Evolutionary conservation across 2,113 vertebrate genomes (phyloP), one percentile per base, ranked within the genome.

Genomic region (Motacilla alba): DNA sequence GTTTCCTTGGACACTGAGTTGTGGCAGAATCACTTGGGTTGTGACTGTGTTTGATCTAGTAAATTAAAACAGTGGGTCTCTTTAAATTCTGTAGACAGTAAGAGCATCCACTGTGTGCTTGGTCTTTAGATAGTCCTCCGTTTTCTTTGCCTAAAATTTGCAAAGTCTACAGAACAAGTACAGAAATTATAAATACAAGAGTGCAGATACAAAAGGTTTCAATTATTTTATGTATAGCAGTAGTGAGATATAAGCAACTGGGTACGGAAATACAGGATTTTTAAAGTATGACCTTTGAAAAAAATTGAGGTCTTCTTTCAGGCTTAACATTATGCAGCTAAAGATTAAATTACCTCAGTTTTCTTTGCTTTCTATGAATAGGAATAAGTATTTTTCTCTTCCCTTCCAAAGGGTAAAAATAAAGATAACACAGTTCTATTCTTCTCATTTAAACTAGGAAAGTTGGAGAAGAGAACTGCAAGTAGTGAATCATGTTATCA

Each of bases 381-480:
- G 55, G 62, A 77, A 26, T 81, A 96, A 91, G 73, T 95, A 93
- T 82, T 85, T 87, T 94, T 87, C 77, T 75, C 31, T 84, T 91
- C 26, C 6, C 39, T 87, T 96, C 88, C 50, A 67, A 69, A 69
- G 35, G 20, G 28, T 80, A 35, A 76, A 89, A 96, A 64, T 78
- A 87, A 93, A 91, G 79, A 78, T 83, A 91, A 96, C 44, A n/a
- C 31, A 59, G 60, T 82, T 86, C 19, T 86, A 13, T 19, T 85
- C 44, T 64, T 41, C 53, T 72, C 22, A 78, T 93, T 90, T 78
- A 59, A 37, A 58, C 67, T 72, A 69, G 43, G 52, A 46, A 80
- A 31, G 31, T 75, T 81, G 63, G 49, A 49, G 33, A 81, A 69
- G 60, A 83, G 73, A 87, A 50, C 30, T 81, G 39, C 52, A 64